These are phyloP conservation scores for Coracias cyanogaster DNA, from an alignment of 2,797 vertebrate species.

Conservation along the genomic window DNA sequence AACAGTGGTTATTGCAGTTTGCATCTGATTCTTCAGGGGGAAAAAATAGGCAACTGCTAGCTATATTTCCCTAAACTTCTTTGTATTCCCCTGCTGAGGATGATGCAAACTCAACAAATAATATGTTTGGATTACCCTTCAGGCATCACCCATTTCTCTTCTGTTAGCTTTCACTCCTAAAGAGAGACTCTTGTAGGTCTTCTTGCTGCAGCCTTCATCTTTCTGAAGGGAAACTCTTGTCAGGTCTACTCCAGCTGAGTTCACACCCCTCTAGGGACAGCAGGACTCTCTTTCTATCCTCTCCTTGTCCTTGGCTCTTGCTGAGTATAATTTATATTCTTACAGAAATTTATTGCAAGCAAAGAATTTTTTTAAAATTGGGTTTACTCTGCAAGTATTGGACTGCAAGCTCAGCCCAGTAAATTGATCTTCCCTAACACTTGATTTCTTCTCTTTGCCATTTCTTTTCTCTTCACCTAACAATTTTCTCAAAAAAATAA, in stretches of 20 bases:
- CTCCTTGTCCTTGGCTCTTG: neutral
- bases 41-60: neutral
- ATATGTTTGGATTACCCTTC: neutral
- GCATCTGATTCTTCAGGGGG: neutral
- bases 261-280: neutral
- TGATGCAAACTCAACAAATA: neutral
- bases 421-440: slow-evolving; percentile 24
- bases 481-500: slow-evolving; percentile 29
- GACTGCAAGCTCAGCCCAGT: neutral
- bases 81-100: neutral
- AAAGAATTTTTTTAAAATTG: neutral
- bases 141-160: neutral
- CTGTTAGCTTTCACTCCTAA: neutral
- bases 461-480: slow-evolving; percentile 7
- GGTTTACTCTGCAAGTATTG: neutral
- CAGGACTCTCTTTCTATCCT: neutral
- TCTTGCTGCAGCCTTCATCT: neutral
- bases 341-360: neutral
- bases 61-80: neutral
- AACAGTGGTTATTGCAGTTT: neutral
- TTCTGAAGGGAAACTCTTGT: neutral
- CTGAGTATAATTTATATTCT: neutral
- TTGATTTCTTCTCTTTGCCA: neutral
- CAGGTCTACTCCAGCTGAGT: neutral
- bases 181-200: neutral